Evolutionary conservation across 2,113 vertebrate genomes (phyloP).

Genomic region (Cynocephalus volans): DNA sequence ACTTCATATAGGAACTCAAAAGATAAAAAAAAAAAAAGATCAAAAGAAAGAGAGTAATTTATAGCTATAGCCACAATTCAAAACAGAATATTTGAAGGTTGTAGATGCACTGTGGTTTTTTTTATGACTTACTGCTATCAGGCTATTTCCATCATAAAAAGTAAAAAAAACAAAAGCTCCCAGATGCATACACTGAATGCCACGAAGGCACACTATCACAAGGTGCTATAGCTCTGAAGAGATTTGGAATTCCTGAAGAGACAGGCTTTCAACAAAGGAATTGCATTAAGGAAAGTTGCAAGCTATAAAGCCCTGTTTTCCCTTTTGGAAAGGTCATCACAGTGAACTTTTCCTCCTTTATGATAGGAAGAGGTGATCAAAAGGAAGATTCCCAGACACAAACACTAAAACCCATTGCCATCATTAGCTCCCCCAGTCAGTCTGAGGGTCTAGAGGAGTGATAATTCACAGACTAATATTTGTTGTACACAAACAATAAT

Average conservation of each 20-base stretch:
- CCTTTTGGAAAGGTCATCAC: slow-evolving; percentile 29
- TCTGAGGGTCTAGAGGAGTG: background rate
- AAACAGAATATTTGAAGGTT: slow-evolving; percentile 73
- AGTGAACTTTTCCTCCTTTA: slow-evolving; percentile 63
- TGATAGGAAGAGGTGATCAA: slow-evolving; percentile 57
- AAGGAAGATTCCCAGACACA: slow-evolving; percentile 26
- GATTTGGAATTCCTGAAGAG: slow-evolving; percentile 1
- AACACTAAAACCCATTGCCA: background rate
- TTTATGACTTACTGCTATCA: slow-evolving; percentile 73
- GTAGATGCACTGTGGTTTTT: slow-evolving; percentile 48
- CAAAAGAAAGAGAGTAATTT: slow-evolving; percentile 24
- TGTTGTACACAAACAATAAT: slow-evolving; percentile 83
- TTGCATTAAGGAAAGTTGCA: background rate
- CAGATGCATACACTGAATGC: slow-evolving; percentile 68
- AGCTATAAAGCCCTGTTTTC: background rate
- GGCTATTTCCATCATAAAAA: slow-evolving; percentile 72
- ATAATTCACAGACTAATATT: slow-evolving; percentile 73
- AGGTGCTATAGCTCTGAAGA: slow-evolving; percentile 47
- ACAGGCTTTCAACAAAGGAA: slow-evolving; percentile 37
- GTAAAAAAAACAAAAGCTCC: slow-evolving; percentile 55
- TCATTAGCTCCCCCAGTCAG: slow-evolving; percentile 42
- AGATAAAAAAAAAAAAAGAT: background rate
- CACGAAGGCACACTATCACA: slow-evolving; percentile 71
- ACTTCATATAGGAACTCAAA: slow-evolving; percentile 45
- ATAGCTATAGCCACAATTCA: slow-evolving; percentile 65